phyloP scores from a whole-genome alignment of 2,113 vertebrate species.

The Neofelis nebulosa region DNA sequence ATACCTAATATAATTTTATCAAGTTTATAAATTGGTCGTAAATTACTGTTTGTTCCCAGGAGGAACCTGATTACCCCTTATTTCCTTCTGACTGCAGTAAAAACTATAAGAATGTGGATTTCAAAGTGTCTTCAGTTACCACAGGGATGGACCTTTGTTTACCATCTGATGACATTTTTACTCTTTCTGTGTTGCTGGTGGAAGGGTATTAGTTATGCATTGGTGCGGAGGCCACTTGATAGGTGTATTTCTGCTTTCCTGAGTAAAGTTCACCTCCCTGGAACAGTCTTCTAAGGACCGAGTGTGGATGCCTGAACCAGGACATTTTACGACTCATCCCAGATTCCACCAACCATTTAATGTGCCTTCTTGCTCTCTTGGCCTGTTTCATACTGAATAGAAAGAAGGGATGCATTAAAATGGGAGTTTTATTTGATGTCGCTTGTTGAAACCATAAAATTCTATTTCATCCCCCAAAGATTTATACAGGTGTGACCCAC shows the following conservation, averaged over 20 bases:
- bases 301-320: background rate
- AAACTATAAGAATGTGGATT: slow-evolving; percentile 27
- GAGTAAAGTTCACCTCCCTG: background rate
- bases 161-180: background rate
- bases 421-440: background rate
- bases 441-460: background rate
- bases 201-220: background rate
- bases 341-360: background rate
- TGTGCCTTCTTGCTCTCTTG: background rate
- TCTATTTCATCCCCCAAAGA: background rate
- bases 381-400: background rate
- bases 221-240: background rate
- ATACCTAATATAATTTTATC: background rate
- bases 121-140: background rate
- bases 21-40: background rate
- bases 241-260: background rate
- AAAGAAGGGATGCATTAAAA: background rate
- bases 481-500: background rate
- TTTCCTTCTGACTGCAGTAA: background rate
- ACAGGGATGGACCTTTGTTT: background rate
- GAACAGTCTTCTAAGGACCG: no score
- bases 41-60: background rate
- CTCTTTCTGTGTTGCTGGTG: background rate
- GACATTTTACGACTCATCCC: background rate
- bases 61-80: background rate